Evolutionary conservation across 2,797 vertebrate species (phyloP), one percentile per base, ranked within the genome.

Genomic region (Chromis chromis): DNA sequence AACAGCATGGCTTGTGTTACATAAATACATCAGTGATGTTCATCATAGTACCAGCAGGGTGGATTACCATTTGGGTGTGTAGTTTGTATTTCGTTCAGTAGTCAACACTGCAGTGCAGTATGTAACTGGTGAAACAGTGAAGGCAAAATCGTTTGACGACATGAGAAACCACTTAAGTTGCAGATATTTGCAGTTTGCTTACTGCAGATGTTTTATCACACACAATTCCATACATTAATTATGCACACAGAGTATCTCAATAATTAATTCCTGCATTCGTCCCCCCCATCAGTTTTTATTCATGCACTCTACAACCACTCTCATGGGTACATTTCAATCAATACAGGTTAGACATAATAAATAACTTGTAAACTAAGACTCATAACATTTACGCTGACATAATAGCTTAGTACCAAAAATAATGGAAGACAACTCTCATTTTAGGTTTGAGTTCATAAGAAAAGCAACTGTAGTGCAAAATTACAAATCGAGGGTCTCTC

Each of bases 391-490:
- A 74, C 58, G 73, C 13, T 7, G 21, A 65, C 22, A 33, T 78
- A 76, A 78, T 67, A 70, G 48, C 65, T 85, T 79, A 75, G 82
- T 88, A 80, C 60, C 76, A 76, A 88, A 78, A 85, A 61, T 67
- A 77, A 84, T 69, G 87, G 90, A 91, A 93, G 88, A 92, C 85
- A 24, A 69, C 52, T 76, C 60, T 65, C 10, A 25, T 70, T 70
- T 73, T 78, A 80, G 67, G 6, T 76, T 71, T 70, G 33, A 82
- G 56, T 74, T 67, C 9, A 59, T 74, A 82, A 65, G 50, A 84
- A 79, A 81, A 88, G 65, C 46, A 61, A 59, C 14, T 67, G 64
- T 90, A 92, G 91, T 94, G 93, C 92, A 94, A 94, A 36, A 93
- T 86, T 75, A 69, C 79, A 82, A 82, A 76, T 50, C 0, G 40